These are phyloP conservation scores for Dendropsophus ebraccatus DNA, from an alignment of 2,113 vertebrate species.

Conservation along the genomic window DNA sequence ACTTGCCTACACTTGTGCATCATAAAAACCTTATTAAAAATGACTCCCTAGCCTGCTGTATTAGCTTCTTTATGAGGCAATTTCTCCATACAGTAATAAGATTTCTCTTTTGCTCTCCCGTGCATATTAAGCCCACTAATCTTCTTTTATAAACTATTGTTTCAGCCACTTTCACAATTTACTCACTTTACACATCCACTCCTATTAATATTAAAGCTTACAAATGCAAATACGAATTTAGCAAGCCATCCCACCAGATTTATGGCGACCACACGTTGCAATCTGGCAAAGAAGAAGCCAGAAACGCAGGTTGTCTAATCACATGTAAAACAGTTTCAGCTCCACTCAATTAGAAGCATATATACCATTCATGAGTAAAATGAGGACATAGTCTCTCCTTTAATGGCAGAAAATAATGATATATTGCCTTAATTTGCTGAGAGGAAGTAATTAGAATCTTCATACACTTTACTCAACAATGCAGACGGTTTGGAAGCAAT, in stretches of 20 bases:
- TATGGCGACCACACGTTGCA: slow-evolving; percentile 71
- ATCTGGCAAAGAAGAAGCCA: slow-evolving; percentile 70
- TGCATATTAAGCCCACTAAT: slow-evolving; percentile 99
- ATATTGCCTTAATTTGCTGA: slow-evolving; percentile 67
- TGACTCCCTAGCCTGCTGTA: slow-evolving; percentile 97
- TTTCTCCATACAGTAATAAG: slow-evolving; percentile 98
- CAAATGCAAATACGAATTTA: slow-evolving; percentile 78
- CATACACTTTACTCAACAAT: slow-evolving; percentile 65
- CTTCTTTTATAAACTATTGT: slow-evolving; percentile 94
- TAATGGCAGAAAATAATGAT: slow-evolving; percentile 67
- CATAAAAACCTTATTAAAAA: slow-evolving; percentile 99
- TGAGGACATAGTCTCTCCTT: slow-evolving; percentile 65
- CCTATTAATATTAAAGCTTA: slow-evolving; percentile 86
- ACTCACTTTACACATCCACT: slow-evolving; percentile 83
- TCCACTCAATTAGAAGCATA: slow-evolving; percentile 59
- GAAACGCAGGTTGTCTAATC: slow-evolving; percentile 72
- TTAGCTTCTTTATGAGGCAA: slow-evolving; percentile 99
- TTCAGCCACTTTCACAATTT: slow-evolving; percentile 83
- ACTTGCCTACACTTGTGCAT: slow-evolving; percentile 96
- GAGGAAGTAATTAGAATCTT: slow-evolving; percentile 61
- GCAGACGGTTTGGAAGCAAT: slow-evolving; percentile 57
- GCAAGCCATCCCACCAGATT: slow-evolving; percentile 75
- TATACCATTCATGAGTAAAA: slow-evolving; percentile 72
- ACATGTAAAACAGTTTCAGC: slow-evolving; percentile 73
- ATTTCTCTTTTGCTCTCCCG: slow-evolving; percentile 98